Evolutionary conservation across 2,797 vertebrate species (phyloP), one percentile per base, ranked within the genome.

Genomic region (Sciurus vulgaris): DNA sequence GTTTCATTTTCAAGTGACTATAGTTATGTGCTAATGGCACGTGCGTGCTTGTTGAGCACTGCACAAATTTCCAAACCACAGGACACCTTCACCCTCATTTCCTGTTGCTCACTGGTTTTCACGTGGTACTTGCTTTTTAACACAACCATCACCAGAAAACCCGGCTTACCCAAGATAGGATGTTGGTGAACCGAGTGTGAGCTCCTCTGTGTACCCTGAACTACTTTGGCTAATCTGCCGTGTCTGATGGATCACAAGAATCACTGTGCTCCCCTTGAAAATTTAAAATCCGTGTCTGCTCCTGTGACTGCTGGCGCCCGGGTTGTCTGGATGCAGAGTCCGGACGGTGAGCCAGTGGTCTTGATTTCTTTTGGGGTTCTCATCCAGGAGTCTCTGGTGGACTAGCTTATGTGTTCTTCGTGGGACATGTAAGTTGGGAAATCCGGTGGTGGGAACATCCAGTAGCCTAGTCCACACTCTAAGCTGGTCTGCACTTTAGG

Each of bases 1-100:
- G 72, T 77, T 94, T 94, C 67, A 73, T 82, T 91, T 51, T 86
- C 54, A 83, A 94, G 12, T 54, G 86, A 54, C 13, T 61, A 47
- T 1, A 20, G 22, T 67, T 13, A 69, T 28, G 49, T 86, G 35
- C 59, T n/a, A 41, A 69, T 0, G 14, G 30, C n/a, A 44, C 3
- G 8, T 41, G 33, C 26, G 51, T n/a, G 44, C 18, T 74, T 26
- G 35, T 33, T 87, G 73, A 67, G 83, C 11, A 63, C 67, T 7
- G 41, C 41, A 38, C 54, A 28, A 44, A 78, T 47, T 38, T 65
- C 47, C 3, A 5, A 33, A 33, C 63, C 51, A 24, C 9, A 0
- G 0, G 76, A 61, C 20, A 33, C 44, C 22, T 3, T 54, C 15
- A 1, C 26, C 38, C 18, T 28, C 44, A 47, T 22, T 85, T 81